Conservation (phyloP, 1,140 invertebrate genomes). For the Tyrophagus putrescentiae region DNA sequence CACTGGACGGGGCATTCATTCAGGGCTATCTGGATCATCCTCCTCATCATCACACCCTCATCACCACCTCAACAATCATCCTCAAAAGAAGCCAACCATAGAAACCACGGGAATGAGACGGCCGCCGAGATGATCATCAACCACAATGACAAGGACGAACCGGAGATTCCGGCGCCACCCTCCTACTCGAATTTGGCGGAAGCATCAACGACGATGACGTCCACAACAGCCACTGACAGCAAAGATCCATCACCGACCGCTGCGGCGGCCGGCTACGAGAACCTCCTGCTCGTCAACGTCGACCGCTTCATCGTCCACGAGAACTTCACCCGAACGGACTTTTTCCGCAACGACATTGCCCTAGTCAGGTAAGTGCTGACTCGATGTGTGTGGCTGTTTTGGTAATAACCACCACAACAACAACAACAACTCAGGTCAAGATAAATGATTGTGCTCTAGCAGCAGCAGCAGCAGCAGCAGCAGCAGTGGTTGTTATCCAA, state of each 20-base stretch:
- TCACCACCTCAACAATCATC: background rate
- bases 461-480: too few relatives aligned
- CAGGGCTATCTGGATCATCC: background rate
- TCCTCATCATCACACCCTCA: background rate
- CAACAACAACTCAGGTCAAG: too few relatives aligned
- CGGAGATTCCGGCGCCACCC: too few relatives aligned
- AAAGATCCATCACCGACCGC: constrained; percentile 12
- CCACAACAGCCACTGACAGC: background rate
- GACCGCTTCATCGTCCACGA: constrained; percentile 25
- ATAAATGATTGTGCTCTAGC: too few relatives aligned
- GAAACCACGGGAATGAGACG: constrained; percentile 5
- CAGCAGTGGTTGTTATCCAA: too few relatives aligned
- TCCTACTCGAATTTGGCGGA: background rate
- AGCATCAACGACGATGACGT: background rate
- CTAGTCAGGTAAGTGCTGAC: constrained; percentile 37
- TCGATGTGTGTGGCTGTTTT: background rate
- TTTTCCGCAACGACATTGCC: constrained; percentile 48
- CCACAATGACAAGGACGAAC: background rate
- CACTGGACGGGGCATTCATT: constrained; percentile 34
- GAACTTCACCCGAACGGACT: constrained; percentile 38
- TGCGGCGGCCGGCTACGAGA: constrained; percentile 5
- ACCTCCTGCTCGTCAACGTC: constrained; percentile 23
- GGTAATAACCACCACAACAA: background rate
- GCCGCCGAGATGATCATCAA: background rate
- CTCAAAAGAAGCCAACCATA: constrained; percentile 18